Conservation (phyloP, 2,797 vertebrate genomes). For the Poecilia wingei region DNA sequence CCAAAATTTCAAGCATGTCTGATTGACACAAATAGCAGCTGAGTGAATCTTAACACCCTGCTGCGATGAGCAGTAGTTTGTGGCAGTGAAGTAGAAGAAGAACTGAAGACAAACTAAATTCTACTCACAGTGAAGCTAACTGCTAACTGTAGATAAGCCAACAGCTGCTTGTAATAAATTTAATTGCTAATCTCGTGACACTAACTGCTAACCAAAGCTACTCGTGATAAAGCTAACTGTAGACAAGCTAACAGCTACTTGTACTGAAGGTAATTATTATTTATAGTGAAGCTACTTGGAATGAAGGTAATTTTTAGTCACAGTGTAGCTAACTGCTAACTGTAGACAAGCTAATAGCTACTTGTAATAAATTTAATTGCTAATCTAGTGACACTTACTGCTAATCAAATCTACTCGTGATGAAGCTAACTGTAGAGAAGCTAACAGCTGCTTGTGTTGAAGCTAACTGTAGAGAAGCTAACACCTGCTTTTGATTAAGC, state of each 20-base stretch:
- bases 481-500: not conserved
- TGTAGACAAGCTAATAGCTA: too few relatives aligned
- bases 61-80: slow-evolving; percentile 12
- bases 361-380: too few relatives aligned
- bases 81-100: not conserved
- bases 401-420: not conserved
- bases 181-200: not conserved
- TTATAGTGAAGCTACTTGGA: too few relatives aligned
- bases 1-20: slow-evolving; percentile 33
- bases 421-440: not conserved
- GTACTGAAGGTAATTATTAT: too few relatives aligned
- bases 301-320: too few relatives aligned
- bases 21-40: slow-evolving; percentile 35
- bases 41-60: slow-evolving; percentile 5
- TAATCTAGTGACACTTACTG: too few relatives aligned
- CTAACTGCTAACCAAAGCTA: not conserved
- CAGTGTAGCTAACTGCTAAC: too few relatives aligned
- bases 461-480: not conserved
- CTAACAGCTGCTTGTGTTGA: too few relatives aligned
- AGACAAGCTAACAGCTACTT: too few relatives aligned
- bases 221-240: not conserved
- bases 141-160: not conserved
- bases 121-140: not conserved
- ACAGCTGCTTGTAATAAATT: not conserved
- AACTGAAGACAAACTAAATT: not conserved